A percentile compares a stretch with the other conserved stretches of the same genome.
Evolutionary conservation across 2,888 invertebrate genomes (phyloP).

Genomic region (Lasioglossum calceatum): DNA sequence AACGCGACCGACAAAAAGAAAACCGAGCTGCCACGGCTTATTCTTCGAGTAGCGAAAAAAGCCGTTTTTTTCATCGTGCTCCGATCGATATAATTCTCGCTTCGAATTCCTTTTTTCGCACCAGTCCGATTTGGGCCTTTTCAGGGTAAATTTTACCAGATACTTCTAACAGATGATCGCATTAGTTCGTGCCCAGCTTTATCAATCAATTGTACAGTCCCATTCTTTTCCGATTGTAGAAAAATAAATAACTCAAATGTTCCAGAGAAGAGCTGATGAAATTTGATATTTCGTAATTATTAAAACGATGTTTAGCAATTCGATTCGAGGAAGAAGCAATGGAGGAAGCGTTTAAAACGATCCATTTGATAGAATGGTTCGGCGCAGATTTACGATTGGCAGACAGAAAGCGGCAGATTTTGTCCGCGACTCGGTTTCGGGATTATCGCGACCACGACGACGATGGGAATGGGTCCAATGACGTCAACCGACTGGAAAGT

Average conservation of each 20-base stretch:
- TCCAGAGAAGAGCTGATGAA: no score
- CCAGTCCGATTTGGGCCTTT: neutral
- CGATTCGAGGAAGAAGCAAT: no score
- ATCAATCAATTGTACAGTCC: no score
- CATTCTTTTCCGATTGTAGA: no score
- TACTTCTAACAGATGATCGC: no score
- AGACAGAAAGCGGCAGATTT: neutral
- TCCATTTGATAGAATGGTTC: no score
- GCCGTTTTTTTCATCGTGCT: neutral
- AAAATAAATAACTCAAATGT: no score
- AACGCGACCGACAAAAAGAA: slow-evolving; percentile 16
- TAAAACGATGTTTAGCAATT: no score
- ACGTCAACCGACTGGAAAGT: slow-evolving; percentile 51
- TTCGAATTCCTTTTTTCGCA: neutral
- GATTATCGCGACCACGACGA: slow-evolving; percentile 32
- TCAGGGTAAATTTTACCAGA: no score
- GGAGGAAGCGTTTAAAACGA: no score
- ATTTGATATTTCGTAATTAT: no score
- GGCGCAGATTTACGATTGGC: neutral
- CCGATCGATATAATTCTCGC: slow-evolving; percentile 16
- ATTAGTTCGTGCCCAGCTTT: no score
- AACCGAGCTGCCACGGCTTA: slow-evolving; percentile 27
- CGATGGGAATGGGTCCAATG: slow-evolving; percentile 29
- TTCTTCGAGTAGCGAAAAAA: slow-evolving; percentile 31
- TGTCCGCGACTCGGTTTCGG: slow-evolving; percentile 16